A percentile compares a stretch with the other conserved stretches of the same genome.
Evolutionary conservation across 2,888 invertebrate species (phyloP).

Genomic region (Xylocampa areola): DNA sequence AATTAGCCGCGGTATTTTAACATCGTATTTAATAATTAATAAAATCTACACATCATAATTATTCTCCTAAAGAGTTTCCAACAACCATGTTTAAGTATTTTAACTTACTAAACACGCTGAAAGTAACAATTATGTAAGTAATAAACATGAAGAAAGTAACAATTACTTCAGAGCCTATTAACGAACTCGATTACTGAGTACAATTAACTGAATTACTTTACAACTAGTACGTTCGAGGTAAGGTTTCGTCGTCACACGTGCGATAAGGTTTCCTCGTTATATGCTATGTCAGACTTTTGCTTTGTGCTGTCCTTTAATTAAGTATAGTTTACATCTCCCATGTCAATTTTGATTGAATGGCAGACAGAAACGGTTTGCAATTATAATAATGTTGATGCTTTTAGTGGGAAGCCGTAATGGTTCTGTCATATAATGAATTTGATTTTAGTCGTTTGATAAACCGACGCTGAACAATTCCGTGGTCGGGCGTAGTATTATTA

Average conservation of each 20-base stretch:
- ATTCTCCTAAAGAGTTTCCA: conserved; percentile 6
- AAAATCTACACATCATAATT: not conserved
- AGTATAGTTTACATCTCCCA: no score
- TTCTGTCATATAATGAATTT: no score
- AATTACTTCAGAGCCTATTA: conserved; percentile 29
- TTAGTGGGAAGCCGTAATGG: no score
- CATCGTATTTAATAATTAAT: no score
- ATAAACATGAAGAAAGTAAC: conserved; percentile 18
- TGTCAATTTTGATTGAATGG: conserved; percentile 3
- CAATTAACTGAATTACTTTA: conserved; percentile 42
- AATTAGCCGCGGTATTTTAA: no score
- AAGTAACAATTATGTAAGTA: conserved; percentile 22
- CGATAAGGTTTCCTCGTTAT: conserved; percentile 6
- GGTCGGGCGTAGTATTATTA: no score
- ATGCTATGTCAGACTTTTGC: conserved; percentile 16
- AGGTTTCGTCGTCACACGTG: conserved; percentile 16
- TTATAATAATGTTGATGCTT: no score
- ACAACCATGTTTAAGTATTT: not conserved
- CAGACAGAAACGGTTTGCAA: no score
- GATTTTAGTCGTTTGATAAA: no score
- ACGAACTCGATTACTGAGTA: conserved; percentile 31
- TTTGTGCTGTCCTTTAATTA: conserved; percentile 22
- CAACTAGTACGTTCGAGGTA: conserved; percentile 27
- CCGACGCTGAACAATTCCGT: no score
- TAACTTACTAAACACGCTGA: conserved; percentile 7